Conservation (phyloP, 2,888 invertebrate genomes). For the Nipponacmea schrenckii region DNA sequence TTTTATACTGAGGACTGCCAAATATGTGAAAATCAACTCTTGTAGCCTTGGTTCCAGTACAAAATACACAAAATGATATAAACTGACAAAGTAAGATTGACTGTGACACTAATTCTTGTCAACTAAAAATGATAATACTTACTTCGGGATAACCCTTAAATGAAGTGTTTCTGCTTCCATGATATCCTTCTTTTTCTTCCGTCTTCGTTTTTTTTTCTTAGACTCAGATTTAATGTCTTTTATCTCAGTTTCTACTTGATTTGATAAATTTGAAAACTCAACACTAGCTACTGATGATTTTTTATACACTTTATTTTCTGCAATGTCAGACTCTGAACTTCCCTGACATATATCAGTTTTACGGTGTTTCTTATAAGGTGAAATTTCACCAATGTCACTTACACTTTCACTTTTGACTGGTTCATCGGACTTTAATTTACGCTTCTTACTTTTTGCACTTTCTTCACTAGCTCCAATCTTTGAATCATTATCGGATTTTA, state of each 20-base stretch:
- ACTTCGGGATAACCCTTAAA: constrained; percentile 57
- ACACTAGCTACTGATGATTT: constrained; percentile 5
- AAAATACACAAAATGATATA: no score
- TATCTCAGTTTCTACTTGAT: constrained; percentile 5
- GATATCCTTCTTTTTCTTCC: constrained; percentile 39
- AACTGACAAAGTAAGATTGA: no score
- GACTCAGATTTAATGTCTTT: neutral
- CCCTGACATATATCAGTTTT: constrained; percentile 14
- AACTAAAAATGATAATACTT: constrained; percentile 26
- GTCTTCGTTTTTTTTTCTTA: constrained; percentile 19
- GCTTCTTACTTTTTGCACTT: constrained; percentile 19
- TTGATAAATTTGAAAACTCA: constrained; percentile 2
- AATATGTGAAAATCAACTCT: no score
- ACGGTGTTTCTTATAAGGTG: constrained; percentile 2
- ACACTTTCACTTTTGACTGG: constrained; percentile 10
- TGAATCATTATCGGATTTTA: constrained; percentile 1
- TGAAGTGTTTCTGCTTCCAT: constrained; percentile 45
- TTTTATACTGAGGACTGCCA: no score
- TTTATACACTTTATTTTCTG: neutral
- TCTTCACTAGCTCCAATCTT: neutral
- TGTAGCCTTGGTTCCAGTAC: no score
- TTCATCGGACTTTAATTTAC: neutral
- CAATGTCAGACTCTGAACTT: constrained; percentile 5
- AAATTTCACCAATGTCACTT: constrained; percentile 8
- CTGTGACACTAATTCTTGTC: no score